Percentiles rank a stretch among this genome's conserved stretches.
Evolutionary conservation across 2,888 invertebrate species (phyloP).

Genomic region (Pinctada fucata): DNA sequence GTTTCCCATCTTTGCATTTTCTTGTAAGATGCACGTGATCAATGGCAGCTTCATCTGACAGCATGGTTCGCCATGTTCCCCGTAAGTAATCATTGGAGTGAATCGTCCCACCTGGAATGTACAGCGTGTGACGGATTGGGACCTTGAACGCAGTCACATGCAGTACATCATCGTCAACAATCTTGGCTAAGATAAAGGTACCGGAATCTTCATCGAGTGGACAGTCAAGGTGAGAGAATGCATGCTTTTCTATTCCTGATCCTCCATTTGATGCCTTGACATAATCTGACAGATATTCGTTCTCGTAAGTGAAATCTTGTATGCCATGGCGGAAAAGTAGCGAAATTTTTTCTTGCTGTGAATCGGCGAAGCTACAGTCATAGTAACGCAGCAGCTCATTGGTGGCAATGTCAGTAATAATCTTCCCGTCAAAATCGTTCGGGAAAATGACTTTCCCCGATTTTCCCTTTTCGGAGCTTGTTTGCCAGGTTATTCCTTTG

Average conservation of each 20-base stretch:
- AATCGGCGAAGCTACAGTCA: slow-evolving; percentile 37
- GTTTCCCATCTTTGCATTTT: background rate
- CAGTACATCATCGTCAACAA: slow-evolving; percentile 35
- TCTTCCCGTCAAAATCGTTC: slow-evolving; percentile 36
- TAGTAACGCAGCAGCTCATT: slow-evolving; percentile 35
- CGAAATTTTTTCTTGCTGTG: slow-evolving; percentile 40
- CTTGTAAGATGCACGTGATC: slow-evolving; percentile 45
- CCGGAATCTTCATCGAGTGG: slow-evolving; percentile 50
- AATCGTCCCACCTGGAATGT: slow-evolving; percentile 42
- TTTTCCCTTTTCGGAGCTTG: slow-evolving; percentile 30
- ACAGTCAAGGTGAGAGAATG: slow-evolving; percentile 52
- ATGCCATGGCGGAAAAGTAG: slow-evolving; percentile 50
- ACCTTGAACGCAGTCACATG: slow-evolving; percentile 36
- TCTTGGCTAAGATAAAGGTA: slow-evolving; percentile 45
- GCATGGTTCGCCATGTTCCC: slow-evolving; percentile 56
- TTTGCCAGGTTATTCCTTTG: slow-evolving; percentile 41
- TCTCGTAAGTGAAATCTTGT: slow-evolving; percentile 55
- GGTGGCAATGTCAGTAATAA: slow-evolving; percentile 45
- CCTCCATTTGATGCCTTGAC: slow-evolving; percentile 40
- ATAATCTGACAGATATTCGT: slow-evolving; percentile 47
- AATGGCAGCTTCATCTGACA: slow-evolving; percentile 50
- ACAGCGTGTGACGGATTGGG: slow-evolving; percentile 40
- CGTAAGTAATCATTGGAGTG: slow-evolving; percentile 48
- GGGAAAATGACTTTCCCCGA: slow-evolving; percentile 49
- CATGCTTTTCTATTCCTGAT: slow-evolving; percentile 50